Evolutionary conservation across 1,140 invertebrate species (phyloP), one percentile per base, ranked within the genome.

Genomic region (Drosophila sucinea): DNA sequence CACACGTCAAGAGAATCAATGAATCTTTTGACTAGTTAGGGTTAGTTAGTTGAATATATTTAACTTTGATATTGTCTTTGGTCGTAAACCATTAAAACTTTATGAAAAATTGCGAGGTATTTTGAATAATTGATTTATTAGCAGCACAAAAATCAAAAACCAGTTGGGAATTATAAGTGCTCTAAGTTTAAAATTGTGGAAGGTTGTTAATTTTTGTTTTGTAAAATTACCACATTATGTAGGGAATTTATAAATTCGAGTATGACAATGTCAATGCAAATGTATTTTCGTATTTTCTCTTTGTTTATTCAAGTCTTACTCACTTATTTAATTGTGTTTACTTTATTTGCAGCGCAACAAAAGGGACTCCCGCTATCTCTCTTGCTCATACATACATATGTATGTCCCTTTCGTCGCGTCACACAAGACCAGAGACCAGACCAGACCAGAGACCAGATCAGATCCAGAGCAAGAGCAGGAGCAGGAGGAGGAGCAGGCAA

Each of bases 271-370:
- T 27, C 25, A 23, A 17, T 27, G 7, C 27, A 10, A 33, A 35
- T 60, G 29, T 6, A 67, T 74, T 40, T 67, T 57, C 11, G 54
- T 38, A 56, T 30, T 30, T 41, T 23, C 29, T 67, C 65, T 62
- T 76, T 76, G 65, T 76, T 76, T 69, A 75, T 55, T 63, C 33
- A 54, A 60, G 40, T 58, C 65, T 76, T 69, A 76, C 65, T 75
- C 73, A 76, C 58, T 76, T 69, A 75, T 75, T 76, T 76, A 76
- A 76, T 76, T 76, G 62, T 61, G 54, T 69, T 76, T 69, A 76
- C 73, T 76, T 75, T 57, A 33, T 60, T 76, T 63, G 73, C 70
- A 74, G 23, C 58, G 4, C 58, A 58, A 75, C 72, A 76, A 75
- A 75, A 66, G 58, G 64, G 35, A 27, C 51, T 75, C 8, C 41